Percentiles rank a stretch among this genome's conserved stretches.
Conservation (phyloP, 1,140 invertebrate species). For the Pemphigus obesinymphae region DNA sequence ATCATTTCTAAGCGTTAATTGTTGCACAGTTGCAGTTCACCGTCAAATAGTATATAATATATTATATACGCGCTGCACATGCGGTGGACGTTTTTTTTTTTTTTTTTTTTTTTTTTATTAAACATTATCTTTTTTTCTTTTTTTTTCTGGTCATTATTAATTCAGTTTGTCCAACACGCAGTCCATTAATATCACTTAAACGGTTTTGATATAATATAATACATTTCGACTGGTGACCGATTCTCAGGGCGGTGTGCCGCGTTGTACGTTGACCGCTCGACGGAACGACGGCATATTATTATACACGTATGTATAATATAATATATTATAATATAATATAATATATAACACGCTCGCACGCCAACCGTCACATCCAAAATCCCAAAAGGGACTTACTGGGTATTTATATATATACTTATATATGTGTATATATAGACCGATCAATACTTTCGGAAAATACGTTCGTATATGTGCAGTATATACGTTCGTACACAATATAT, state of each 20-base stretch:
- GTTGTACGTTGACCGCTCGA: background rate
- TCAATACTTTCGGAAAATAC: conserved; percentile 15
- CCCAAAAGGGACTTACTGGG: conserved; percentile 21
- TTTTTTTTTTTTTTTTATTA: background rate
- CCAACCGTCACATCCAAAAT: conserved; percentile 19
- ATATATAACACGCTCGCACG: background rate
- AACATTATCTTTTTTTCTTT: too few species aligned
- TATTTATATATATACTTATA: too few species aligned
- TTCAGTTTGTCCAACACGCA: background rate
- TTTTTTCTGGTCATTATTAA: too few species aligned
- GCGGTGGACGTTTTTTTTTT: background rate
- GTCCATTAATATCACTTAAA: conserved; percentile 15
- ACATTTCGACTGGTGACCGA: background rate
- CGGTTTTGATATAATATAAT: background rate
- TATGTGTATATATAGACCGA: background rate
- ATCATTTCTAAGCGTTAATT: too few species aligned
- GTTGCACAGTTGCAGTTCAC: too few species aligned
- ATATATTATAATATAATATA: background rate
- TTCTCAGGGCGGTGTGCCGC: background rate
- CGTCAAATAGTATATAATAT: too few species aligned
- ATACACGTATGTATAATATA: background rate
- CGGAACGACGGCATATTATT: background rate
- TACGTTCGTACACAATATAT: too few species aligned
- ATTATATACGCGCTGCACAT: background rate
- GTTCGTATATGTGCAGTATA: background rate